Conservation (phyloP, 2,797 vertebrate species). For the Manis crassicaudata region DNA sequence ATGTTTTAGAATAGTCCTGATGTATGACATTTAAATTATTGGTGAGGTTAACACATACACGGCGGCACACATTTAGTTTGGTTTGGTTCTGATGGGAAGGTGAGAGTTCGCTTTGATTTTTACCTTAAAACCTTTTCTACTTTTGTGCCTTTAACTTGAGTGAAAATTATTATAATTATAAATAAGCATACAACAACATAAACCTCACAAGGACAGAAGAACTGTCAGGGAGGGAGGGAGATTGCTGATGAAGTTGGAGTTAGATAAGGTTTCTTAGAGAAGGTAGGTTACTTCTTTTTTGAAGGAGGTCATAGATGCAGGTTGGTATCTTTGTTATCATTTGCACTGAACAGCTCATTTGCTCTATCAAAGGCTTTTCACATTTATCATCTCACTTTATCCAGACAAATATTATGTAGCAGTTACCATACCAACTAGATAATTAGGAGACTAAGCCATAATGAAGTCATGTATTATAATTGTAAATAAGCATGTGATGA, state of each 20-base stretch:
- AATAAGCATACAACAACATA: not conserved
- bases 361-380: not conserved
- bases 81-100: not conserved
- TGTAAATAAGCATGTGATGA: too few relatives aligned
- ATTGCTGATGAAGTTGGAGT: not conserved
- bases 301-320: not conserved
- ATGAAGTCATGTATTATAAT: not conserved
- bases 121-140: not conserved
- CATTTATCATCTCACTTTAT: not conserved
- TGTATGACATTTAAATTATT: not conserved
- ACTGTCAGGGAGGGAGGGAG: not conserved
- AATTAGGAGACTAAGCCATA: not conserved
- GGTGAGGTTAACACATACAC: not conserved
- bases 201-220: not conserved
- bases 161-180: constrained; percentile 34
- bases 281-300: not conserved
- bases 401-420: not conserved
- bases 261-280: not conserved
- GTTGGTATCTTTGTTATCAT: not conserved
- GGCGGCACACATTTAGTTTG: not conserved
- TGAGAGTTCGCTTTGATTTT: constrained; percentile 5
- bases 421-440: not conserved
- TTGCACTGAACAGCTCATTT: not conserved
- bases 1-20: not conserved
- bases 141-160: not conserved